Evolutionary conservation across 2,113 vertebrate species (phyloP).

Genomic region (Tonatia bakeri): DNA sequence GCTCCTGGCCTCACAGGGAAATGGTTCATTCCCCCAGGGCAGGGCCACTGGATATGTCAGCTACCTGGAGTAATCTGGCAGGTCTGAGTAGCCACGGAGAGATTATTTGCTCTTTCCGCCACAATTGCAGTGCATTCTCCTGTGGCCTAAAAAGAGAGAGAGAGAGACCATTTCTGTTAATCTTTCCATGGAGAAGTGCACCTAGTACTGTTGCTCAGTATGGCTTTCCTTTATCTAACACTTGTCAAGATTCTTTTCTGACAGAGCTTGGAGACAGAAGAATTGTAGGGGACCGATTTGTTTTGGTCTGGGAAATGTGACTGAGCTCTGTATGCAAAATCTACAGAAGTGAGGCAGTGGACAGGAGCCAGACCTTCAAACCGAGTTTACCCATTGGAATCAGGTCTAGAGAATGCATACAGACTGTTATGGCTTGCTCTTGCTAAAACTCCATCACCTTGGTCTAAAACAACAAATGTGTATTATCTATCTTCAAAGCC

Average conservation of each 20-base stretch:
- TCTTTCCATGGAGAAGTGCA: neutral
- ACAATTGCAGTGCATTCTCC: constrained; percentile 78
- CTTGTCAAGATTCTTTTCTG: neutral
- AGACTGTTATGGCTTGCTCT: too few species aligned
- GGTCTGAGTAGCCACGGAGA: constrained; percentile 53
- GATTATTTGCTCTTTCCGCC: neutral
- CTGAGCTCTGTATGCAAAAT: too few species aligned
- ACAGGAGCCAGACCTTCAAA: too few species aligned
- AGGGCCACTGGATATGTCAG: neutral
- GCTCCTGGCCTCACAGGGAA: neutral
- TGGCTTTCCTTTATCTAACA: neutral
- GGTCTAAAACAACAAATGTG: too few species aligned
- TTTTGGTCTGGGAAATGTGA: too few species aligned
- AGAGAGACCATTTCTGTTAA: neutral
- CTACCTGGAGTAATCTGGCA: constrained; percentile 79
- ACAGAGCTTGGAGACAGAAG: neutral
- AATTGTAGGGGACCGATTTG: too few species aligned
- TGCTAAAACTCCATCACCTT: too few species aligned
- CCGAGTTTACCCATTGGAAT: too few species aligned
- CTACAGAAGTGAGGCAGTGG: too few species aligned
- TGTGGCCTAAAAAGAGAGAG: constrained; percentile 62
- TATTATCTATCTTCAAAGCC: too few species aligned
- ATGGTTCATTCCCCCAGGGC: neutral
- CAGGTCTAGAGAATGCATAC: too few species aligned
- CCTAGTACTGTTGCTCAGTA: neutral